phyloP scores from a whole-genome alignment of 30 jellyfish, hydroid and myxozoan species.

The Chrysaora quinquecirrha region DNA sequence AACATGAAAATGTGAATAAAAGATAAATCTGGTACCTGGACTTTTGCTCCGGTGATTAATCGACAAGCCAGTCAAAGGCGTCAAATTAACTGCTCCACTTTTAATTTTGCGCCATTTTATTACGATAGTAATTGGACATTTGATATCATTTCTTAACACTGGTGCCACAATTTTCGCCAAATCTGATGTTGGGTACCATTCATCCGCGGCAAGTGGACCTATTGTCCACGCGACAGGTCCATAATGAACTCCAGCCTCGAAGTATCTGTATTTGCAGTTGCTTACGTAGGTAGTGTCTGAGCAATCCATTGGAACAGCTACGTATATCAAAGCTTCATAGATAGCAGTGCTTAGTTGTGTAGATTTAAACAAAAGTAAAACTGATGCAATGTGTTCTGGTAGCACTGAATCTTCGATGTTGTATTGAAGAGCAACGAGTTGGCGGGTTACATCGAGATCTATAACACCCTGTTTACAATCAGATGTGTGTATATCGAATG shows the following conservation, averaged over 20 bases:
- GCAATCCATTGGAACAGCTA: conserved; percentile 8
- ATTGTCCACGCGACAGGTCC: conserved; percentile 60
- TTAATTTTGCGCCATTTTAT: not conserved
- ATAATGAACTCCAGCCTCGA: conserved; percentile 31
- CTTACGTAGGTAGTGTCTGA: not conserved
- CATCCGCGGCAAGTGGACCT: not conserved
- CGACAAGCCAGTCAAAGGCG: not conserved
- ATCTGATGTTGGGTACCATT: conserved; percentile 21
- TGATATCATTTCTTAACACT: conserved; percentile 3
- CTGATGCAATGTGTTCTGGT: conserved; percentile 3
- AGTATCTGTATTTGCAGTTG: conserved; percentile 25
- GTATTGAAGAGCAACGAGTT: conserved; percentile 2
- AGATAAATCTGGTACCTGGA: not conserved
- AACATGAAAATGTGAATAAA: too few species aligned
- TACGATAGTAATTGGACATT: not conserved
- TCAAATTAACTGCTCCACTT: not conserved
- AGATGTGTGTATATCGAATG: too few species aligned
- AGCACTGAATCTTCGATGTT: not conserved
- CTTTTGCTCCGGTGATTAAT: not conserved
- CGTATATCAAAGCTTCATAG: conserved; percentile 9
- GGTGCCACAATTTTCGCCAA: conserved; percentile 45
- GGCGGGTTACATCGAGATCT: too few species aligned
- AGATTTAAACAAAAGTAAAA: not conserved
- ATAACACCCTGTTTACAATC: too few species aligned
- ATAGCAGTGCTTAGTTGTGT: not conserved